phyloP scores from a whole-genome alignment of 2,113 vertebrate species.

The Chrysochloris asiatica region DNA sequence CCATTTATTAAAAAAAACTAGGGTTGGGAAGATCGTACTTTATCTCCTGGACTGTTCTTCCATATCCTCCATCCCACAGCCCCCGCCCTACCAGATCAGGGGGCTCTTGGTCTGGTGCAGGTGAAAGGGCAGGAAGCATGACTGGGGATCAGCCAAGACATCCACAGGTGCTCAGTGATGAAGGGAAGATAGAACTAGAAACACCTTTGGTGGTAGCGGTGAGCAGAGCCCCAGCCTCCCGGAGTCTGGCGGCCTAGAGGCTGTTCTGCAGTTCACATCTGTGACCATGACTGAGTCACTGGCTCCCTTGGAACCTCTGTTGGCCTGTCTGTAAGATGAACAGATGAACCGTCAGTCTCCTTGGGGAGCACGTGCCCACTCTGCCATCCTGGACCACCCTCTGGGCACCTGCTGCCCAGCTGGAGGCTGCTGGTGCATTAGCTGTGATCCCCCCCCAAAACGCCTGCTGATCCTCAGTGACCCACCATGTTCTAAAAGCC shows the following conservation, averaged over 20 bases:
- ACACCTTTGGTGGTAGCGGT: background rate
- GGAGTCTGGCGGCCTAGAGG: background rate
- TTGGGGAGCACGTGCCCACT: background rate
- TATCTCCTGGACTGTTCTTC: background rate
- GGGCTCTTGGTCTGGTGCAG: background rate
- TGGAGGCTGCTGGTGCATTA: background rate
- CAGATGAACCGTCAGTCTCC: too few species aligned
- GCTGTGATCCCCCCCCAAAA: background rate
- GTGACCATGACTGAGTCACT: too few species aligned
- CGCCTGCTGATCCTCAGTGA: background rate
- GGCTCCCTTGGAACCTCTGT: too few species aligned
- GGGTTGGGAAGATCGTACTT: rapidly evolving
- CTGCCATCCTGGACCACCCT: background rate
- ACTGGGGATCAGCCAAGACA: background rate
- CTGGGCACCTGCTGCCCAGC: background rate
- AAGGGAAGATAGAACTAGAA: background rate
- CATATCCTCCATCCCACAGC: background rate
- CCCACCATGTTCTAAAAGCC: background rate
- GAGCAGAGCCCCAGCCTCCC: background rate
- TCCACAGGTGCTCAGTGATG: background rate
- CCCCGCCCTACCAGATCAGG: background rate
- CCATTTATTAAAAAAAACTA: background rate
- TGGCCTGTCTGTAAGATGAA: background rate
- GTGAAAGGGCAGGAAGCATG: background rate
- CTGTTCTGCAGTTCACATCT: background rate